phyloP scores from a whole-genome alignment of 2,888 invertebrate species.

The Latheticus oryzae region DNA sequence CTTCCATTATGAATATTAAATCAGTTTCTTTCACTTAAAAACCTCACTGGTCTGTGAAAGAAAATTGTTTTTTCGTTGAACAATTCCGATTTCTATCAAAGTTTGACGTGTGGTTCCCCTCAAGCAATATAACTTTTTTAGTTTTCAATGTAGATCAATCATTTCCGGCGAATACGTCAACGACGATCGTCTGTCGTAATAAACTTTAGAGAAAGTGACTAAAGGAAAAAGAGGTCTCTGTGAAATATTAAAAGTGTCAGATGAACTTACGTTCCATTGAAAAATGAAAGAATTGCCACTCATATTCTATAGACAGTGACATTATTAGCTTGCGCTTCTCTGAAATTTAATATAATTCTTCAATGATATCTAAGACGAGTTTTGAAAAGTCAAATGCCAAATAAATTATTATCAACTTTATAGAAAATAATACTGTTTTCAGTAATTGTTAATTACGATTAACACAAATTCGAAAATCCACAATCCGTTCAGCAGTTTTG shows the following conservation, averaged over 20 bases:
- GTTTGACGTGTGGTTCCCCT: conserved; percentile 22
- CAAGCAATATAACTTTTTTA: conserved; percentile 31
- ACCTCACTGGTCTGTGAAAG: not conserved
- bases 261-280: conserved; percentile 25
- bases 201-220: conserved; percentile 31
- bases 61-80: conserved; percentile 28
- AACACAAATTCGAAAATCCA: too few species aligned
- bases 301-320: conserved; percentile 31
- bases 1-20: not conserved
- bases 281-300: conserved; percentile 35
- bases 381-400: too few species aligned
- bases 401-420: too few species aligned
- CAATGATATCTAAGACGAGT: conserved; percentile 13
- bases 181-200: conserved; percentile 38
- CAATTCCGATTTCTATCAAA: conserved; percentile 32
- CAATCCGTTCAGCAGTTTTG: too few species aligned
- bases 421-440: too few species aligned
- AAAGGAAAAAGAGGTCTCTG: conserved; percentile 3
- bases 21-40: not conserved
- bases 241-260: conserved; percentile 37
- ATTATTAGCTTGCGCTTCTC: conserved; percentile 25
- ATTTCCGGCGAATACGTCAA: conserved; percentile 37
- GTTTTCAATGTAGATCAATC: conserved; percentile 42
- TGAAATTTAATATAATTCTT: conserved; percentile 30
- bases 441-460: too few species aligned